A percentile compares a stretch with the other conserved stretches of the same genome.
Conservation (phyloP, 2,113 vertebrate genomes). For the Spea bombifrons region DNA sequence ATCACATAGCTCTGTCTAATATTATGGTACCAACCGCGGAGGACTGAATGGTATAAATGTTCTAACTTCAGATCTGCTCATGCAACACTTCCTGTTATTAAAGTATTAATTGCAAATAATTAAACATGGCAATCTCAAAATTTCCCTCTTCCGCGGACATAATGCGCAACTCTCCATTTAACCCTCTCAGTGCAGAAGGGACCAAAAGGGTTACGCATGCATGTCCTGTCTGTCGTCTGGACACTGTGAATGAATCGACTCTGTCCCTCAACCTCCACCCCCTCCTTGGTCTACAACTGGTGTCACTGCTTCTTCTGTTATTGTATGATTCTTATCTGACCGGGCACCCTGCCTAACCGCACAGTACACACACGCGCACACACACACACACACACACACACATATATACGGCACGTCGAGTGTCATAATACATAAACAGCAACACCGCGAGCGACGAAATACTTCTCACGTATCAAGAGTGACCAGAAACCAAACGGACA, state of each 20-base stretch:
- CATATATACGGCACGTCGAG: no score
- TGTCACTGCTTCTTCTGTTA: conserved; percentile 26
- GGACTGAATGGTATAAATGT: neutral
- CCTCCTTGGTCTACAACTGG: conserved; percentile 20
- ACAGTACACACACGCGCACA: conserved; percentile 7
- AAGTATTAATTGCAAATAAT: neutral
- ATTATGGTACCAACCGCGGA: neutral
- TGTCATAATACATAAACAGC: neutral
- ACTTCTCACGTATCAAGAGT: neutral
- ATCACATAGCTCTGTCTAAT: neutral
- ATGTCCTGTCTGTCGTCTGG: no score
- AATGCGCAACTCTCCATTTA: no score
- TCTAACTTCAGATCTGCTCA: neutral
- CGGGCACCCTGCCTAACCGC: conserved; percentile 40
- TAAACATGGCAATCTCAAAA: no score
- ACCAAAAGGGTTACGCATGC: no score
- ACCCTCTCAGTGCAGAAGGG: no score
- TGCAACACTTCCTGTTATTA: neutral
- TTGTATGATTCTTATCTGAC: conserved; percentile 41
- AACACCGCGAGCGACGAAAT: no score
- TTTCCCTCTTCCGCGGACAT: no score
- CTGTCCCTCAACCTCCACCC: neutral
- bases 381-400: conserved; percentile 10
- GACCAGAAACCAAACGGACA: conserved; percentile 6
- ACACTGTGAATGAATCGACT: neutral